Evolutionary conservation across 2,797 vertebrate species (phyloP), one percentile per base, ranked within the genome.

Genomic region (Myotis findleyi): DNA sequence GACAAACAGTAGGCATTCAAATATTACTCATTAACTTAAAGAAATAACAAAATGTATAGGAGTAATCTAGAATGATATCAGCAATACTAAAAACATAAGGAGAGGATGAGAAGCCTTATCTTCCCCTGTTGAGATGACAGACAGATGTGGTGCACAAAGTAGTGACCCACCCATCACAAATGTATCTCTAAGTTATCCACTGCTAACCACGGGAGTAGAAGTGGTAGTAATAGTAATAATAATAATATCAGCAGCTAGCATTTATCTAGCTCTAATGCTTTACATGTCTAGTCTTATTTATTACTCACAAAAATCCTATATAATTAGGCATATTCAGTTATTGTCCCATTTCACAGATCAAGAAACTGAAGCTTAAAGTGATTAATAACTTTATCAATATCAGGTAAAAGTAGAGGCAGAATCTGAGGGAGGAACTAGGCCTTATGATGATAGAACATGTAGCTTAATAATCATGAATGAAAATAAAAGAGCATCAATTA

Each of bases 401-500:
- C 38, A 94, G 41, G 51, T 73, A 95, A 68, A 68, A 81, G 33
- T 23, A 55, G 11, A 76, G 30, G 69, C n/a, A 91, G 16, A 92
- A 92, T 91, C 18, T 94, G 77, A 92, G 90, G 80, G 80, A 83
- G 59, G 80, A 66, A 20, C 47, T n/a, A 68, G 49, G 30, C 20
- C 59, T 91, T 73, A 51, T 47, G 49, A 90, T 66, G 93, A 27
- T 62, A 89, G 53, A 87, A 77, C n/a, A 80, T 3, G 23, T 36
- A 85, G 59, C 51, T 85, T 69, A 91, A 69, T 68, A 69, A 75
- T 59, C 62, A 81, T 1, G 17, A 69, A 80, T 7, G 18, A 87
- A 95, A 93, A 95, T 62, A 82, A 82, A 95, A 94, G 18, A 84
- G 21, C 44, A 95, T 5, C 85, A 38, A 82, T 85, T 89, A 79